These are phyloP conservation scores for Cryptocheilus praepositus DNA, from an alignment of 2,888 invertebrate genomes.

Conservation along the genomic window DNA sequence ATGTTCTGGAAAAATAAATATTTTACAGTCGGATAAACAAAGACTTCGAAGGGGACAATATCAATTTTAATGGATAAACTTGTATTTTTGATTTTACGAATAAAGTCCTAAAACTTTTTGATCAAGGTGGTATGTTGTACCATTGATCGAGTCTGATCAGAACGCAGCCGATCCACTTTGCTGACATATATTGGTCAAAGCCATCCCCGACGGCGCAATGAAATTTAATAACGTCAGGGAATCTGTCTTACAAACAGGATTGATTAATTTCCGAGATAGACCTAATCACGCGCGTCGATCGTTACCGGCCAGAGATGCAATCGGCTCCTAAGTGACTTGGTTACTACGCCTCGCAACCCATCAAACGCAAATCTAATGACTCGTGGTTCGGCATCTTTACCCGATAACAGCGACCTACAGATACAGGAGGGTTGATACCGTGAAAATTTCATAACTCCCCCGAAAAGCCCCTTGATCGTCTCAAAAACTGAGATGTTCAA, in stretches of 20 bases:
- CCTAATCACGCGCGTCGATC: slow-evolving; percentile 42
- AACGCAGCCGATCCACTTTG: too few species aligned
- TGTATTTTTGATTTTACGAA: too few species aligned
- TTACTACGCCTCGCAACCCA: slow-evolving; percentile 16
- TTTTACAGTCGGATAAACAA: too few species aligned
- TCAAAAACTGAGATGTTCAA: too few species aligned
- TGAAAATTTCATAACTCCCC: slow-evolving; percentile 9
- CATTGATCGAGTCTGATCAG: too few species aligned
- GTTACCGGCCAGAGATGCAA: slow-evolving; percentile 31
- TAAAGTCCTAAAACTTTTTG: too few species aligned
- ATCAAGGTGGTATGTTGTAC: too few species aligned
- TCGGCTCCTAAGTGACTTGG: slow-evolving; percentile 30
- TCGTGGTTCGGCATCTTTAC: neutral
- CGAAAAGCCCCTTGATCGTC: too few species aligned
- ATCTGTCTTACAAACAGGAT: slow-evolving; percentile 39
- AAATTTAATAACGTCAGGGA: slow-evolving; percentile 50
- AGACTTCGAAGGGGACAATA: too few species aligned
- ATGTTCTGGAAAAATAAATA: too few species aligned
- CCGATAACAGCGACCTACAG: slow-evolving; percentile 1
- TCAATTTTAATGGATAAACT: too few species aligned
- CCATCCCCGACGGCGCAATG: slow-evolving; percentile 17
- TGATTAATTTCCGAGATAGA: slow-evolving; percentile 54
- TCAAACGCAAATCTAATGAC: slow-evolving; percentile 42
- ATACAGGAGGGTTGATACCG: slow-evolving; percentile 34
- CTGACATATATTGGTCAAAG: too few species aligned